Base-by-base conservation (phyloP, 2,888 invertebrate species). In the Limenitis camilla region DNA sequence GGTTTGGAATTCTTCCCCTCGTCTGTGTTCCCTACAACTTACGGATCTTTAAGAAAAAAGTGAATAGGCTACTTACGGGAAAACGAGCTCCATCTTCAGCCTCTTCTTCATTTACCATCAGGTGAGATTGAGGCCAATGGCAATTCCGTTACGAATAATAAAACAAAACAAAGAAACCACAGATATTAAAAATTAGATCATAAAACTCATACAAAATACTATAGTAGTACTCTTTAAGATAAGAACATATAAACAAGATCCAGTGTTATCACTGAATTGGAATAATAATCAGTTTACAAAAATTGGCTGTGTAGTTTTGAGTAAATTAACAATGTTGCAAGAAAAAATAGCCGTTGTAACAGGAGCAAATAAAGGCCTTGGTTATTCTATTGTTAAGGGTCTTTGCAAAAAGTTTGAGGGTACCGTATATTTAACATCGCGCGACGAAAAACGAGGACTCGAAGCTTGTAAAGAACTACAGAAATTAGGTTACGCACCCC, bases 311-410 rank as follows among this genome's bases (percentile, higher is more conserved):
- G 31, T 29, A 8, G 6, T 29, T 2, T 7, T 45, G 19, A 45
- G 36, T 27, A 38, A 5, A n/a, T 28, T 9, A 33, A 45, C 5
- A 36, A 49, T 19, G 42, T 39, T 50, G 52, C 49, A 45, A 30
- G 32, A 55, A 6, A 77, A 76, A 69, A 65, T 83, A 49, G 84
- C 82, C 2, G 57, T 88, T 1, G 92, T 93, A 32, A 93, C 93
- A 4, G 93, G 93, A n/a, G 84, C 89, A 5, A 93, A 93, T 69
- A 93, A 93, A 76, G 93, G 93, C 0, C 89, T 94, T 43, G 93
- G 93, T 5, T 91, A 84, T 64, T 90, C 88, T 1, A 90, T 92
- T 60, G 92, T 92, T 0, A 91, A 91, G 75, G 89, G 85, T 1
- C 76, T 94, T 2, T 92, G 92, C 67, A 75, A 90, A 60, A 83